Evolutionary conservation across 1,140 invertebrate genomes (phyloP), one percentile per base, ranked within the genome.

Genomic region (Oreohelix idahoensis): DNA sequence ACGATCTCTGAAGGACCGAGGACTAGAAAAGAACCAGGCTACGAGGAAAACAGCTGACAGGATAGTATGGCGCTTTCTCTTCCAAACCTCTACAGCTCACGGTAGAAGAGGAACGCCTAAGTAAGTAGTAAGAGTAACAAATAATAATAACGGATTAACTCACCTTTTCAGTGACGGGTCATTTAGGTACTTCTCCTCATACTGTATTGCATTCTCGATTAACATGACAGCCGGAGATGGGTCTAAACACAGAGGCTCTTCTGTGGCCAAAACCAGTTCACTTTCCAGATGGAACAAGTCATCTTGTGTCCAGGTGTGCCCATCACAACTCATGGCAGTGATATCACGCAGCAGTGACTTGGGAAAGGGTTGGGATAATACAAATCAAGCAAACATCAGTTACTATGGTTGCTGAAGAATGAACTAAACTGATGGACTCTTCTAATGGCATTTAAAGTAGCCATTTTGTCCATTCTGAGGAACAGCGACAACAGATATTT

Each of bases 231-330:
- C 94, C 10, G 96, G 96, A 87, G 96, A 95, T 0, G 97, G 96
- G 91, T 97, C 96, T 26, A 98, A 93, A 91, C 96, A 98, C 2
- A 98, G 93, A 36, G 96, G 96, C 63, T 96, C 96, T 76, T 96
- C 95, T 15, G 96, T 96, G 32, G 96, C 96, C 86, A 96, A 93
- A 29, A 98, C 94, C 77, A 98, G 91, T 87, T 96, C 95, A 86
- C 96, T 96, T 91, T 98, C 97, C 71, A 98, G 89, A 17, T 95
- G 93, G 79, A 96, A 94, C 49, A 95, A 94, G 84, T 97, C 97
- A 83, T 98, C 96, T 26, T 95, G 94, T 71, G 95, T 95, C 95
- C 95, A 96, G 32, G 87, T 51, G 69, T 95, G 94, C n/a, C 88
- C 94, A 78, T 95, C 94, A 81, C 79, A 85, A 51, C 94, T 76